phyloP scores from a whole-genome alignment of 37 sponge, comb jelly and placozoan species.

The Petrosia ficiformis region DNA sequence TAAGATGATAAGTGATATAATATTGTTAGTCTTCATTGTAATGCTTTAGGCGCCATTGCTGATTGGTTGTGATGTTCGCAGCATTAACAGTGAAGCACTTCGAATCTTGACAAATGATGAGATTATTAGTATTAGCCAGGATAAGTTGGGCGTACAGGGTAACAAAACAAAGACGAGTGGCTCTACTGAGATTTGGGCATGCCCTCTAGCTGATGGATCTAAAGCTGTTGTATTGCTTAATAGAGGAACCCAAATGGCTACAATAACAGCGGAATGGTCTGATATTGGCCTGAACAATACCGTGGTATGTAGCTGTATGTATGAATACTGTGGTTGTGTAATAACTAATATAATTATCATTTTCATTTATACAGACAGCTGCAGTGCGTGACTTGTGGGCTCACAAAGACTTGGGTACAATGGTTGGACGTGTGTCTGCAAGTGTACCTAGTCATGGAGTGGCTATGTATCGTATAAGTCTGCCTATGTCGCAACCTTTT shows the following conservation, averaged over 20 bases:
- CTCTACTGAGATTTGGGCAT: conserved; percentile 68
- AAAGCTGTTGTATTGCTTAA: conserved; percentile 70
- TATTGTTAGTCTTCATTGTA: neutral
- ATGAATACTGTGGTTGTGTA: too few species aligned
- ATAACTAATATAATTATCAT: neutral
- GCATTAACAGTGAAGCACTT: conserved; percentile 53
- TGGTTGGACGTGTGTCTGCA: conserved; percentile 33
- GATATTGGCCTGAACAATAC: conserved; percentile 25
- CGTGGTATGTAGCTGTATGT: neutral
- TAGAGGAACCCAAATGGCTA: conserved; percentile 5
- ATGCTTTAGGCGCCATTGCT: conserved; percentile 60
- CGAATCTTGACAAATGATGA: conserved; percentile 82
- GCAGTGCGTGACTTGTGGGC: conserved; percentile 73
- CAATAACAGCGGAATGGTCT: conserved; percentile 43
- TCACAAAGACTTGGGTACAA: conserved; percentile 49
- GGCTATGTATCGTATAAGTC: conserved; percentile 55
- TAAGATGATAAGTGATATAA: neutral
- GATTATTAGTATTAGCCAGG: conserved; percentile 89
- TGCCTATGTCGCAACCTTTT: too few species aligned
- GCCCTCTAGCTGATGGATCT: conserved; percentile 35
- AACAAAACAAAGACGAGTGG: conserved; percentile 34
- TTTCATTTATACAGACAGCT: conserved; percentile 1
- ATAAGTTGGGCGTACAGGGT: conserved; percentile 65
- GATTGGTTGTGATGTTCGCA: conserved; percentile 73
- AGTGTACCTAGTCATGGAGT: conserved; percentile 68